Conservation (phyloP, 2,888 invertebrate species). For the Drosophila aldrichi region DNA sequence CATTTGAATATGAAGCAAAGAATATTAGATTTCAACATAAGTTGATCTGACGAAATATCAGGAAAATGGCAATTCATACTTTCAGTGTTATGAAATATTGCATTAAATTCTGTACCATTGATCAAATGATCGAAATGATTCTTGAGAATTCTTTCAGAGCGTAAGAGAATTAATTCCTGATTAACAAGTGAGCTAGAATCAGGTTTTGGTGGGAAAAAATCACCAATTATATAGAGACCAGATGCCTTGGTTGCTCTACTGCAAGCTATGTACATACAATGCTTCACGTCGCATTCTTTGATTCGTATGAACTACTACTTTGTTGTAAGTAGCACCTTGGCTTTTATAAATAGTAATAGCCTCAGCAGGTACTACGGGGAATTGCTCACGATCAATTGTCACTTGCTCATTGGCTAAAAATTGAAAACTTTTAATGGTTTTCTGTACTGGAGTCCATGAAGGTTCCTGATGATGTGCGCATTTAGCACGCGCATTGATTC, state of each 20-base stretch:
- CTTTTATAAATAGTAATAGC: constrained; percentile 1
- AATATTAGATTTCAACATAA: no score
- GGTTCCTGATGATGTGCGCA: no score
- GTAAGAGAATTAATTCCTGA: not conserved
- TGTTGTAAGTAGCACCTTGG: not conserved
- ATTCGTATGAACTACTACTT: not conserved
- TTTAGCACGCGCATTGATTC: not conserved
- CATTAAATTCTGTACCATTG: not conserved
- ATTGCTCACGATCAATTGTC: not conserved
- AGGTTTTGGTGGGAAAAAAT: not conserved
- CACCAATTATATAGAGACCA: not conserved
- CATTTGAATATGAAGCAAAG: no score
- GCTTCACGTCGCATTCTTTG: not conserved
- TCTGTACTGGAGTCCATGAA: not conserved
- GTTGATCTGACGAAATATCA: not conserved
- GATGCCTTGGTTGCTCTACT: not conserved
- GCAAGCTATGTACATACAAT: not conserved
- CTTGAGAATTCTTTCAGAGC: not conserved
- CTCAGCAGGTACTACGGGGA: not conserved
- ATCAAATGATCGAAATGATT: not conserved
- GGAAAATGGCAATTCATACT: not conserved
- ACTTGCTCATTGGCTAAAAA: not conserved
- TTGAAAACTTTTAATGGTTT: not conserved
- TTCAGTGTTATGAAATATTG: not conserved
- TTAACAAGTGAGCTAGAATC: not conserved